Evolutionary conservation across 2,888 invertebrate genomes (phyloP), one percentile per base, ranked within the genome.

Genomic region (Ceriagrion tenellum): DNA sequence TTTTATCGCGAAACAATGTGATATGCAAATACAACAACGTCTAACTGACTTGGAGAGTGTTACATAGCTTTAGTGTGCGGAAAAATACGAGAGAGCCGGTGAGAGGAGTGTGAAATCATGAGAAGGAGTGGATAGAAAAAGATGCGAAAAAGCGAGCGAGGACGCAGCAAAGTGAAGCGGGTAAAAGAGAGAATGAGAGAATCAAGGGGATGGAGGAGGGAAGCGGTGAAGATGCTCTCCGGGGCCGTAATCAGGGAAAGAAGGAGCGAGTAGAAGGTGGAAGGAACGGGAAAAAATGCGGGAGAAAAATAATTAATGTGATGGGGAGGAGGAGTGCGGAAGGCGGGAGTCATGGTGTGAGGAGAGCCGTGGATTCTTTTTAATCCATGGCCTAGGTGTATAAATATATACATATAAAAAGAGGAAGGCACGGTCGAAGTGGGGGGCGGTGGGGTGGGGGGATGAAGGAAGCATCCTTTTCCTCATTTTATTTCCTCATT

Each of bases 241-340:
- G 56, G 59, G 20, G 26, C 20, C 12, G 90, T 59, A 91, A 91
- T 91, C 56, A 56, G 59, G 12, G 47, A 23, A 20, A 35, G 89
- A 20, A 35, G 89, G 89, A 55, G 89, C 8, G 30, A 35, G 81
- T 35, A 13, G 35, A n/a, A 18, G 13, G 35, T 16, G 35, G 81
- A 30, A 0, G 16, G 81, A 26, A 69, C 13, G 81, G 59, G 59
- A 26, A 35, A 30, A 35, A 81, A 81, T 69, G 26, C 69, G 69
- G 35, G 81, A 35, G 81, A 81, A 81, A 81, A 81, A 81, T 81
- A 81, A 81, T 81, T 81, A 81, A 81, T 81, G 81, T 81, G 81
- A 81, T 81, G 81, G 81, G 35, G 81, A 35, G 6, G 35, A 3
- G 81, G 81, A n/a, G 69, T n/a, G n/a, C n/a, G 81, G 18, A 35